These are phyloP conservation scores for Dexiosoma caninum DNA, from an alignment of 2,888 invertebrate genomes.

Conservation along the genomic window DNA sequence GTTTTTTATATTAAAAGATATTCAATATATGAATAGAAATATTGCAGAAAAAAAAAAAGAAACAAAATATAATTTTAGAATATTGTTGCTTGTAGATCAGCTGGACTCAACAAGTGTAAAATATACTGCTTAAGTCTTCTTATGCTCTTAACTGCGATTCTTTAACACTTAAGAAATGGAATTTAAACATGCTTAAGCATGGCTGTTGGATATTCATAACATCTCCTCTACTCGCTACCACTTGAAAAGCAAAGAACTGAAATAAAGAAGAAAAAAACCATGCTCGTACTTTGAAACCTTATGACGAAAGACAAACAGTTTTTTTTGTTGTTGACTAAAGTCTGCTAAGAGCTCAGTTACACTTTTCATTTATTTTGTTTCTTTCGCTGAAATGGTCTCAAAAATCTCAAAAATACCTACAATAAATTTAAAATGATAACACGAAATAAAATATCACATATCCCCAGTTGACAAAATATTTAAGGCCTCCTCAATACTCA, in stretches of 20 bases:
- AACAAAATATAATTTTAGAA: no score
- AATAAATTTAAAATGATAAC: background rate
- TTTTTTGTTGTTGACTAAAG: background rate
- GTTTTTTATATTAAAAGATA: no score
- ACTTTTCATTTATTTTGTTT: background rate
- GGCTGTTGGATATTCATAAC: conserved; percentile 33
- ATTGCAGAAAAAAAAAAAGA: no score
- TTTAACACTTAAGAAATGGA: background rate
- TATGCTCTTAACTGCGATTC: background rate
- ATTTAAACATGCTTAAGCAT: background rate
- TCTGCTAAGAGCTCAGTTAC: conserved; percentile 10
- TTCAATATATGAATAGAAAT: no score
- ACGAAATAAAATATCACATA: conserved; percentile 14
- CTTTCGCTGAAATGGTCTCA: background rate
- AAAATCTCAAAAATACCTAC: background rate
- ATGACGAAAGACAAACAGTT: background rate
- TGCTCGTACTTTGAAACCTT: conserved; percentile 32
- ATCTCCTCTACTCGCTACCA: background rate
- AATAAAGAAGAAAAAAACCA: background rate
- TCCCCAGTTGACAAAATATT: conserved; percentile 1
- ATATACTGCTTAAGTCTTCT: background rate
- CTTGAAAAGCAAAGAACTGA: background rate
- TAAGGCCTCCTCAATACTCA: conserved; percentile 12
- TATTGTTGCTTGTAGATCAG: no score
- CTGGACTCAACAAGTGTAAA: conserved; percentile 17